Conservation (phyloP, 2,888 invertebrate genomes). For the Phymatocera aterrima region DNA sequence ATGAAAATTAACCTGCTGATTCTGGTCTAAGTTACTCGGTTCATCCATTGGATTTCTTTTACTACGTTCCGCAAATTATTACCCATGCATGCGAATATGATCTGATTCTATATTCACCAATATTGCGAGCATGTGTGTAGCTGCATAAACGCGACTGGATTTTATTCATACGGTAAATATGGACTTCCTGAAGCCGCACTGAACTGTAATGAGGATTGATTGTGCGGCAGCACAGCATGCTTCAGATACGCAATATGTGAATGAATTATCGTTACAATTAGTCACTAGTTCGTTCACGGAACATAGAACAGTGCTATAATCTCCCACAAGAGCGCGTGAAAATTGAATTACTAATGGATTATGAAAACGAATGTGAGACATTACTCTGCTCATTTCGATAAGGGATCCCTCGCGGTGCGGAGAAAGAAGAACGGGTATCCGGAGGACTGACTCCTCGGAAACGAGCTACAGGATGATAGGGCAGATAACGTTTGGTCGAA, state of each 20-base stretch:
- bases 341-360: not conserved
- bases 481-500: slow-evolving; percentile 37
- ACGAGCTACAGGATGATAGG: slow-evolving; percentile 39
- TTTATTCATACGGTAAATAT: not conserved
- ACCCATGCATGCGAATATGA: too few species aligned
- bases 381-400: slow-evolving; percentile 39
- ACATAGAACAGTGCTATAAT: not conserved
- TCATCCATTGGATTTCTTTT: not conserved
- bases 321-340: not conserved
- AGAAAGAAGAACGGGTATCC: slow-evolving; percentile 11
- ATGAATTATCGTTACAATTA: not conserved
- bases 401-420: slow-evolving; percentile 1
- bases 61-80: not conserved
- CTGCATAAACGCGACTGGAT: not conserved
- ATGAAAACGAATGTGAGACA: not conserved
- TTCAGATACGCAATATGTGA: too few species aligned
- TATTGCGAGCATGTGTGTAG: not conserved
- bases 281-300: not conserved
- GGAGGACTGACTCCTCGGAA: slow-evolving; percentile 40
- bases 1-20: not conserved
- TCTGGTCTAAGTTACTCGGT: too few species aligned
- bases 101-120: too few species aligned
- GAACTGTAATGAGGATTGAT: not conserved
- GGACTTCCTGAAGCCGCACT: not conserved
- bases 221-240: not conserved